Evolutionary conservation across 2,113 vertebrate genomes (phyloP), one percentile per base, ranked within the genome.

Genomic region (Corvus hawaiiensis): DNA sequence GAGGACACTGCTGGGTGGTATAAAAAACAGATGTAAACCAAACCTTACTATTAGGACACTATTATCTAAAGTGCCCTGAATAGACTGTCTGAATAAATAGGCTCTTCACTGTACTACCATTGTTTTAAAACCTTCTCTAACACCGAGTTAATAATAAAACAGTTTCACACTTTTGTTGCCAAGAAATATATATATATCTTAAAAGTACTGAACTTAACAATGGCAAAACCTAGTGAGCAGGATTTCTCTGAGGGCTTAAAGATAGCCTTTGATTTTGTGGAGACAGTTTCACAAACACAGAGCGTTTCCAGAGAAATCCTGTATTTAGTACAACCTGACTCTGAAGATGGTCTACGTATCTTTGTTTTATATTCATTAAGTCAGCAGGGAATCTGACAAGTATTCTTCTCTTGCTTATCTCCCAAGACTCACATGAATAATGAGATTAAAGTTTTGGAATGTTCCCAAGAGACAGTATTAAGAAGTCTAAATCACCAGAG

Each of bases 381-480:
- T 74, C 71, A 85, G 48, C 48, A 49, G 52, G 54, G n/a, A 79
- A 71, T 75, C 86, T 93, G 78, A 96, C 76, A 91, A 89, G 54
- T n/a, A 91, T 87, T 95, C 35, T 86, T 79, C 48, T 39, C 24
- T 48, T 83, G 59, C 61, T 96, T 93, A 93, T 89, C 87, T 91
- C 32, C 46, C 56, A 86, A 55, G 56, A 64, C 83, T 94, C 49
- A 73, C 18, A 55, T 75, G 75, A 94, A 94, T 89, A 97, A 96
- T 44, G 62, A 85, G 84, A 93, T 77, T 78, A 87, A 88, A 97
- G 87, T 94, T 95, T 74, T 89, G 79, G 82, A 94, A 89, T 67
- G 63, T 62, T 91, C 93, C 87, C 91, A 94, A 84, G 56, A 87
- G 72, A 90, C 68, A 93, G 61, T 59, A 74, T 24, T 62, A 93